phyloP scores from a whole-genome alignment of 2,888 invertebrate genomes.

The Pheosia gnoma region DNA sequence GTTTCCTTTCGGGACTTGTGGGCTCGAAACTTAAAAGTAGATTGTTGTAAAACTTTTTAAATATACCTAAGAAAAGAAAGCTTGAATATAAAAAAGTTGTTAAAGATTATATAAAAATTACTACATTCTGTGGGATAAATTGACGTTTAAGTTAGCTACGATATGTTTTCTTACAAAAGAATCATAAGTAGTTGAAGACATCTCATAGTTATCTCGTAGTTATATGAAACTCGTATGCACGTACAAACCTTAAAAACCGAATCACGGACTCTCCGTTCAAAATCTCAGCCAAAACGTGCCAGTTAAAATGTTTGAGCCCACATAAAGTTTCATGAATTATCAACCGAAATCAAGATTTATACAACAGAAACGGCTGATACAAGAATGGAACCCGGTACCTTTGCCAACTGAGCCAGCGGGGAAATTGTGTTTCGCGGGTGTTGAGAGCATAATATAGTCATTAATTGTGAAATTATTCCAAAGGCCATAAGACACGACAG shows the following conservation, averaged over 20 bases:
- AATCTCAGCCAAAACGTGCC: background rate
- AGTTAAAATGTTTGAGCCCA: background rate
- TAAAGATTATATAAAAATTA: no score
- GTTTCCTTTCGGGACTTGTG: background rate
- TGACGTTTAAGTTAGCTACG: no score
- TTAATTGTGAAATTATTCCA: background rate
- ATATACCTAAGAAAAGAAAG: no score
- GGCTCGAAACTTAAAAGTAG: no score
- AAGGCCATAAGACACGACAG: background rate
- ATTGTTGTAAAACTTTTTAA: no score
- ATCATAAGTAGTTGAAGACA: no score
- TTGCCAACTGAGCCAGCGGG: constrained; percentile 20
- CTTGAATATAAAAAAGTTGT: no score
- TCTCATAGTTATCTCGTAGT: no score
- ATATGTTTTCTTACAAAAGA: no score
- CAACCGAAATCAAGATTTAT: background rate
- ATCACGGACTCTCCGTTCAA: background rate
- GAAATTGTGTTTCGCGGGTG: background rate
- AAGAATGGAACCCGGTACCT: constrained; percentile 8
- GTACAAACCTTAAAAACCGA: background rate
- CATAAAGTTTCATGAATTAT: background rate
- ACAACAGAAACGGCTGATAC: background rate
- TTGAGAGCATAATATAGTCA: background rate
- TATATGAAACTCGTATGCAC: background rate
- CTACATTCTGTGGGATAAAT: no score